Evolutionary conservation across 2,797 vertebrate genomes (phyloP), one percentile per base, ranked within the genome.

Genomic region (Sparus aurata): DNA sequence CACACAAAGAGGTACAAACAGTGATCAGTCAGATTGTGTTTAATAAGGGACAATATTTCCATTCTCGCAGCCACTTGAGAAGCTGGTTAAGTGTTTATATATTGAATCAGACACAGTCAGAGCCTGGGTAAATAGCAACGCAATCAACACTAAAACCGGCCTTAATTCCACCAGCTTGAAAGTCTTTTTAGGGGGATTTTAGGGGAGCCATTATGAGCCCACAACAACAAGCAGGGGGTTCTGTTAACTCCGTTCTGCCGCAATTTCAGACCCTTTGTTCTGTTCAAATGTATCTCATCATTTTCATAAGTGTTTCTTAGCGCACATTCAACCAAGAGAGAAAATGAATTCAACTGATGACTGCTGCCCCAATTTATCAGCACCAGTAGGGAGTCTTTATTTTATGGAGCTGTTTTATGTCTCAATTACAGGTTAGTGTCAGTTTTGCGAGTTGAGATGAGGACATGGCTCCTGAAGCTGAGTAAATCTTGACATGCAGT

Each of bases 401-500:
- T 81, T 86, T 66, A 81, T 74, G 15, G 53, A 57, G 54, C 13
- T 30, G 25, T 70, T 91, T 85, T 73, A 69, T 75, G 58, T 84
- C 59, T 90, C 73, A 77, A 55, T 88, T 77, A 57, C 54, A 70
- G 43, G 41, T 77, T 73, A 34, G 60, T 76, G 69, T 70, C 69
- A 73, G 75, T 67, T 85, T 85, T 67, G 72, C 61, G 74, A 79
- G 83, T 71, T 71, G 74, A 80, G 55, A 27, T 0, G 11, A 91
- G 83, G 87, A 85, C 68, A 43, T 30, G 60, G n/a, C n/a, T 61
- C 15, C 46, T 38, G 12, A 27, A 61, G 52, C 4, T 22, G 43
- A 69, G 22, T 55, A 88, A 87, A 87, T 76, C 50, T 91, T 87
- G 87, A 69, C 79, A 63, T 87, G 65, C 69, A 69, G 86, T 88